Conservation (phyloP, 64 coral and sea anemone species). For the Actinia equina region DNA sequence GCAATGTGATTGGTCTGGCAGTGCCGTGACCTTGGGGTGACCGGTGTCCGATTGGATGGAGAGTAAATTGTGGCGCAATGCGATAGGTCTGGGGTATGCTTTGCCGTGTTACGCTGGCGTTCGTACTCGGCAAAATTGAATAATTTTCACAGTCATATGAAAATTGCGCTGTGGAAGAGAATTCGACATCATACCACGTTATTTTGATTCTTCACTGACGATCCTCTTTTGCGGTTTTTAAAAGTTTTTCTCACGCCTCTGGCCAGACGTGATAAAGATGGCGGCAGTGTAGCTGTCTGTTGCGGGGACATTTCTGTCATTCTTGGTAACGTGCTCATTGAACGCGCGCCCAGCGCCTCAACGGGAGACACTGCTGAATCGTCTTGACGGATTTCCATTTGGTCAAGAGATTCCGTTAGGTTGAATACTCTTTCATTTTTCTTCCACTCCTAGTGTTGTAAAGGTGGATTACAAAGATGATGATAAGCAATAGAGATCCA, state of each 20-base stretch:
- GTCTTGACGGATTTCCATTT: conserved; percentile 41
- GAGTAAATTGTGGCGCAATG: too few species aligned
- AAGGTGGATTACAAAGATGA: background rate
- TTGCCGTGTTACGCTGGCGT: too few species aligned
- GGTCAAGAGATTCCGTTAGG: conserved; percentile 26
- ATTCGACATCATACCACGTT: background rate
- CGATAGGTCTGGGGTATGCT: too few species aligned
- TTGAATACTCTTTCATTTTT: conserved; percentile 50
- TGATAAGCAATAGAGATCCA: too few species aligned
- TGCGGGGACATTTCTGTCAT: conserved; percentile 1
- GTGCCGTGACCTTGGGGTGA: too few species aligned
- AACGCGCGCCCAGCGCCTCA: background rate
- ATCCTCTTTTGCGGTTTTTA: conserved; percentile 2
- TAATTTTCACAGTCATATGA: too few species aligned
- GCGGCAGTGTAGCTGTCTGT: background rate
- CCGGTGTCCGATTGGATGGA: too few species aligned
- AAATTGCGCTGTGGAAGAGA: too few species aligned
- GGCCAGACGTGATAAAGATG: background rate
- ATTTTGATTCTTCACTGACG: background rate
- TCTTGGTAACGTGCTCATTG: background rate
- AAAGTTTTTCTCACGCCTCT: background rate
- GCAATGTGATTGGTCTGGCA: too few species aligned
- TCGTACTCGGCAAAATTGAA: too few species aligned
- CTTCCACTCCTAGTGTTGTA: conserved; percentile 57
- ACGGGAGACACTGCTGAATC: background rate